A percentile compares a stretch with the other conserved stretches of the same genome.
phyloP scores from a whole-genome alignment of 1,140 invertebrate genomes.

The Stegodyphus mimosarum region DNA sequence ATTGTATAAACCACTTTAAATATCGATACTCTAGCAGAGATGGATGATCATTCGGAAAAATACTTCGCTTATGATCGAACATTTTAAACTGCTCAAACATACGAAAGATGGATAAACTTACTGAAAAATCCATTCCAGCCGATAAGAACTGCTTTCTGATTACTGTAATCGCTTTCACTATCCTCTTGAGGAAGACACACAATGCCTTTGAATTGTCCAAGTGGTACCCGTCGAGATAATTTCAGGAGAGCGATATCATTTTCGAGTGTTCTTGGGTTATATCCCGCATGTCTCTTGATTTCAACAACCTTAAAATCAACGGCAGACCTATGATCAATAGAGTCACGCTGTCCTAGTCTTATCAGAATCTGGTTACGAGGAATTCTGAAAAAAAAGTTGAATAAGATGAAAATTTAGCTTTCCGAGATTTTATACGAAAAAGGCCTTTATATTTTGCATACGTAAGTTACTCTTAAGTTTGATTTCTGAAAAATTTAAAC shows the following conservation, averaged over 20 bases:
- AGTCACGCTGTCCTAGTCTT: constrained; percentile 1
- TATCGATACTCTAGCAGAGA: too few species aligned
- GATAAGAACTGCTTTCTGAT: background rate
- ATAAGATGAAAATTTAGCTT: background rate
- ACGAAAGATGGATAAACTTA: background rate
- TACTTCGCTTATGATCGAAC: too few species aligned
- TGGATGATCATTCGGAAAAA: too few species aligned
- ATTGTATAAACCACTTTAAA: too few species aligned
- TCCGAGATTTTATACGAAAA: background rate
- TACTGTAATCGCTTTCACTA: background rate
- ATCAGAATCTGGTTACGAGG: constrained; percentile 43
- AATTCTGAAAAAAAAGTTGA: constrained; percentile 23
- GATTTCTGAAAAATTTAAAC: background rate
- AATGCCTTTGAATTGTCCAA: constrained; percentile 78
- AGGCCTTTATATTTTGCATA: background rate
- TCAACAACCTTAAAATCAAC: constrained; percentile 76
- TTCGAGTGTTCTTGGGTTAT: constrained; percentile 81
- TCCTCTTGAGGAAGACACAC: constrained; percentile 74
- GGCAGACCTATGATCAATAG: constrained; percentile 61
- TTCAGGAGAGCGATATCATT: constrained; percentile 84
- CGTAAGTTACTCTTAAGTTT: too few species aligned
- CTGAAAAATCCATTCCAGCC: constrained; percentile 7
- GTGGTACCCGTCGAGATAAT: constrained; percentile 75
- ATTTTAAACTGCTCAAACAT: background rate
- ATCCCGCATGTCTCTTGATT: constrained; percentile 81